These are phyloP conservation scores for Pagetopsis macropterus DNA, from an alignment of 2,797 vertebrate genomes.

Conservation along the genomic window DNA sequence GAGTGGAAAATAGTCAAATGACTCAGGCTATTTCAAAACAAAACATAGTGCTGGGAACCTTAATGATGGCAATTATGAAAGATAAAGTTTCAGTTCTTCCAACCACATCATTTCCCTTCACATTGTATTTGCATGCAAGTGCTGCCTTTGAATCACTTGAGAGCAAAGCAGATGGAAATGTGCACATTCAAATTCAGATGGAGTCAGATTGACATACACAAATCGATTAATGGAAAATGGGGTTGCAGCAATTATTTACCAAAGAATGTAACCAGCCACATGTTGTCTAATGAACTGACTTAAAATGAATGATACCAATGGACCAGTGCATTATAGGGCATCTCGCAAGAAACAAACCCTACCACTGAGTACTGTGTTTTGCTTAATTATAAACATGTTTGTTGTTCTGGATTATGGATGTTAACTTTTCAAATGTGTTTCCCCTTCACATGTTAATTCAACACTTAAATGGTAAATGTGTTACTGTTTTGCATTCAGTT, in stretches of 20 bases:
- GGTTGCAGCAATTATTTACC: neutral
- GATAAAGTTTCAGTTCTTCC: neutral
- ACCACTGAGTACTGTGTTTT: neutral
- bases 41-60: neutral
- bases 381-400: neutral
- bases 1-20: slow-evolving; percentile 13
- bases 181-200: slow-evolving; percentile 4
- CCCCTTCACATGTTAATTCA: neutral
- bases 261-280: neutral
- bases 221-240: neutral
- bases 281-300: neutral
- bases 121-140: slow-evolving; percentile 37
- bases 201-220: neutral
- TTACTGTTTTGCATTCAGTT: neutral
- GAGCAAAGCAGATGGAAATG: neutral
- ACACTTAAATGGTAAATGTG: neutral
- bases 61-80: neutral
- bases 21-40: slow-evolving; percentile 1
- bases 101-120: neutral
- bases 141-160: neutral
- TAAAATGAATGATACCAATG: neutral
- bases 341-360: neutral
- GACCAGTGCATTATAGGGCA: neutral
- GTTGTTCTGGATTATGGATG: neutral
- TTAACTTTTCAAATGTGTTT: neutral